Evolutionary conservation across 2,797 vertebrate genomes (phyloP).

Genomic region (Tenualosa thibaudeaui): DNA sequence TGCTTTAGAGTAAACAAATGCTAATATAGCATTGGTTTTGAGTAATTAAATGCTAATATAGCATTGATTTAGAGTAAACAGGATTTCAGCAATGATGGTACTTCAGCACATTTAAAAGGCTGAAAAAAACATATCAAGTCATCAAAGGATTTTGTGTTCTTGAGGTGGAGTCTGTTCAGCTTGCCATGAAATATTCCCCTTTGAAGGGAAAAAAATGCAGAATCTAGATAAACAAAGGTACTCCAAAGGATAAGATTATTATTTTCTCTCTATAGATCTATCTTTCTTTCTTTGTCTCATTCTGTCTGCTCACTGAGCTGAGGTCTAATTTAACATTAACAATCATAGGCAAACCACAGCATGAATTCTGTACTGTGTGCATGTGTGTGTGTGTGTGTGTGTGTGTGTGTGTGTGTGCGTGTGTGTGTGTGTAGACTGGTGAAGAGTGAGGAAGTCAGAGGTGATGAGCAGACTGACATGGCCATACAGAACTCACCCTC

Average conservation of each 20-base stretch:
- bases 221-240: background rate
- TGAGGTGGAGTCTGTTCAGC: background rate
- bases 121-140: background rate
- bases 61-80: too few relatives aligned
- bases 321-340: background rate
- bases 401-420: background rate
- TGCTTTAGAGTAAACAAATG: background rate
- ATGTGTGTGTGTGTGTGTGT: background rate
- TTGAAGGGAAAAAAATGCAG: background rate
- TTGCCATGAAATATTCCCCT: background rate
- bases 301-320: background rate
- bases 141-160: background rate
- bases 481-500: background rate
- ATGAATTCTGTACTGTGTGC: background rate
- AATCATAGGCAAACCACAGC: background rate
- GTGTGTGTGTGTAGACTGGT: background rate
- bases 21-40: too few relatives aligned
- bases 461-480: background rate
- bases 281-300: background rate
- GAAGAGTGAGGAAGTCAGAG: background rate
- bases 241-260: background rate
- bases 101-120: background rate
- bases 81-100: too few relatives aligned
- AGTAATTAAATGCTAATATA: too few relatives aligned
- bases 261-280: background rate